Percentiles rank a stretch among this genome's conserved stretches.
Conservation (phyloP, 2,888 invertebrate genomes). For the Hemithea aestivaria region DNA sequence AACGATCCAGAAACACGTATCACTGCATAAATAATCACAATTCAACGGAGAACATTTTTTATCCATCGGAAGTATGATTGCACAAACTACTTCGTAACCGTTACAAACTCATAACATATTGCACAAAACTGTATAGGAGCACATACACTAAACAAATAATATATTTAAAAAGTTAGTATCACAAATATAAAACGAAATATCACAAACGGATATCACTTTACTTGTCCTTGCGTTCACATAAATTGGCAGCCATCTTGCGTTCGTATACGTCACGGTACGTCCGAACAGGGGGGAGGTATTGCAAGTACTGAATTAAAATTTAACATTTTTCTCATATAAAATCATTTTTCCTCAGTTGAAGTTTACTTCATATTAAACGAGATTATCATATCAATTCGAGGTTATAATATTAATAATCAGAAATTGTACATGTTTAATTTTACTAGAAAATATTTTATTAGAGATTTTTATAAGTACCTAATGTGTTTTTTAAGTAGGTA, state of each 20-base stretch:
- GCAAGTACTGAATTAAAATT: constrained; percentile 33
- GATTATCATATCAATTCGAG: too few relatives aligned
- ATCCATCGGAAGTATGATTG: constrained; percentile 65
- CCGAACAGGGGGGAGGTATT: constrained; percentile 52
- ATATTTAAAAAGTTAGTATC: constrained; percentile 61
- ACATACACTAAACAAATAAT: constrained; percentile 60
- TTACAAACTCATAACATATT: constrained; percentile 68
- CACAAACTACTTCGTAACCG: constrained; percentile 66
- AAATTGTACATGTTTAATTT: too few relatives aligned
- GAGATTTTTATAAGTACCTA: too few relatives aligned
- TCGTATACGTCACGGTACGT: too few relatives aligned
- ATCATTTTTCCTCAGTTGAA: background rate
- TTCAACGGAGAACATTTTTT: constrained; percentile 73
- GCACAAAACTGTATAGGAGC: constrained; percentile 57
- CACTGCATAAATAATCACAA: constrained; percentile 77
- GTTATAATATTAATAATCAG: too few relatives aligned
- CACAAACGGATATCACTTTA: constrained; percentile 69
- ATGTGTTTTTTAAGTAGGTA: too few relatives aligned
- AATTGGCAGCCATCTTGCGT: constrained; percentile 78
- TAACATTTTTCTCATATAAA: constrained; percentile 12
- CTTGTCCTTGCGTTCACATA: constrained; percentile 76
- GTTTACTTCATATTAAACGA: too few relatives aligned
- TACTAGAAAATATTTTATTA: too few relatives aligned
- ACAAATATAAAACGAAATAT: constrained; percentile 62
- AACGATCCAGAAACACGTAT: constrained; percentile 65